Evolutionary conservation across 2,888 invertebrate genomes (phyloP).

Genomic region (Phragmatobia fuliginosa): DNA sequence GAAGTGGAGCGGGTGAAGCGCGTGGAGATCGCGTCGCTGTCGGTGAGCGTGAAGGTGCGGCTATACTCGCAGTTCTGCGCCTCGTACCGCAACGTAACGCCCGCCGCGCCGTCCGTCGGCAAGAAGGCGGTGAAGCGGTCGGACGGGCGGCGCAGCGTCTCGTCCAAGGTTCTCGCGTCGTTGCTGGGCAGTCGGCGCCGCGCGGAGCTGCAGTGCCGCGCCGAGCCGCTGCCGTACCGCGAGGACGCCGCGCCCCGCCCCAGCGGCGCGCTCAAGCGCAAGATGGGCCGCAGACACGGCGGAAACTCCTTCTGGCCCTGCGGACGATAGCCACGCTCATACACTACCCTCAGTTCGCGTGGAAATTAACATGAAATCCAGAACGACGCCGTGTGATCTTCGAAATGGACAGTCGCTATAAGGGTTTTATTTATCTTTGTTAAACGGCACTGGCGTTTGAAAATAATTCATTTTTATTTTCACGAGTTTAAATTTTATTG

Average conservation of each 20-base stretch:
- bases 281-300: constrained; percentile 76
- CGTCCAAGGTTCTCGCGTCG: constrained; percentile 6
- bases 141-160: constrained; percentile 32
- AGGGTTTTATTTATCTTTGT: constrained; percentile 1
- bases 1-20: constrained; percentile 88
- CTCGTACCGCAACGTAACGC: constrained; percentile 60
- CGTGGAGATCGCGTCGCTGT: constrained; percentile 85
- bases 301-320: constrained; percentile 81
- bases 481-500: neutral
- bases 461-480: constrained; percentile 2
- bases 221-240: constrained; percentile 52
- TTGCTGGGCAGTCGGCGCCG: constrained; percentile 17
- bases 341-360: neutral
- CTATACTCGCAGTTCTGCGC: constrained; percentile 84
- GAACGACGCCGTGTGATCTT: neutral
- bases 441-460: constrained; percentile 9
- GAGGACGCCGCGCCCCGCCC: constrained; percentile 44
- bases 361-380: neutral
- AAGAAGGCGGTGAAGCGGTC: constrained; percentile 5
- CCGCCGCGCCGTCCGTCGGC: constrained; percentile 51
- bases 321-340: constrained; percentile 67
- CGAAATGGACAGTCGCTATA: constrained; percentile 2
- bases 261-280: constrained; percentile 80
- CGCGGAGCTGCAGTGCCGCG: constrained; percentile 7
- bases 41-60: constrained; percentile 80